Evolutionary conservation across 2,888 invertebrate species (phyloP), one percentile per base, ranked within the genome.

Genomic region (Matsumyia berberina): DNA sequence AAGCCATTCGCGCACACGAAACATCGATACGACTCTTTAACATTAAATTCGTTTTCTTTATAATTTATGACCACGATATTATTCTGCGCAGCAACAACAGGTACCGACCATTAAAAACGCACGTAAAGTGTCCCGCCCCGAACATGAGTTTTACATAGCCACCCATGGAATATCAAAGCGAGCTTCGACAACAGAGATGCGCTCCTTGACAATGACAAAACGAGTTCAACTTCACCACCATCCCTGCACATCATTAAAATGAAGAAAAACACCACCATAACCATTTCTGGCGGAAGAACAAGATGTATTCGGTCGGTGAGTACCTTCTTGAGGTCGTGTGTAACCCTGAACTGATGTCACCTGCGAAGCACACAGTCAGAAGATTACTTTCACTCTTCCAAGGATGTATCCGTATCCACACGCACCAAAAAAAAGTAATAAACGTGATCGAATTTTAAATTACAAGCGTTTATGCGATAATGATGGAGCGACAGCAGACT

Each of bases 361-460:
- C 33, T 35, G n/a, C 46, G 33, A 15, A n/a, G 19, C 8, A 19
- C 8, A 19, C 49, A 29, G 17, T 29, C 12, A 2, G 9, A 7
- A 17, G 17, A 64, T 11, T 53, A 69, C 69, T 57, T 57, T 46
- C 57, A 58, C 53, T 53, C 51, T 29, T 24, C 55, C 15, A 53
- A 39, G 64, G 35, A 64, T 37, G 33, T n/a, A n/a, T 19, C 19
- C n/a, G 11, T 7, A 12, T 24, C 24, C n/a, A 12, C 12, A 12
- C 37, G 19, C 17, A 4, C 15, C 15, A 15, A 29, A 62, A 62
- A 9, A 46, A 37, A 35, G 9, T 8, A 19, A 19, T 35, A 62
- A 51, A 73, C 72, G 60, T 62, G 72, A 73, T 62, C 39, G 39
- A 49, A 49, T 57, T 70, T 58, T 70, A 46, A 58, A 72, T 42